phyloP scores from a whole-genome alignment of 2,888 invertebrate genomes.

The Ctenicera cuprea region DNA sequence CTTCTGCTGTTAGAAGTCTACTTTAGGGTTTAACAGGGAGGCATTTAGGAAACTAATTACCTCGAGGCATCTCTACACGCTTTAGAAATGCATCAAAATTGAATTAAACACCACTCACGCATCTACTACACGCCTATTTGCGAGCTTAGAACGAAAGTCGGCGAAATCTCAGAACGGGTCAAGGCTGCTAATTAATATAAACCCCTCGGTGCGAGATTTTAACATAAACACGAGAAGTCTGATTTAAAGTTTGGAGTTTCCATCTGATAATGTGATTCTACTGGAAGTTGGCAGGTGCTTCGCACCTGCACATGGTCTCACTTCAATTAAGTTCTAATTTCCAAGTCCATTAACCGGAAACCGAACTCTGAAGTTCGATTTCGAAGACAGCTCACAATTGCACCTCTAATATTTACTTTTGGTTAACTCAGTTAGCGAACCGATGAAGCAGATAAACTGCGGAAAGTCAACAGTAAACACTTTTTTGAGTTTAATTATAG shows the following conservation, averaged over 20 bases:
- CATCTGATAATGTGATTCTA: constrained; percentile 28
- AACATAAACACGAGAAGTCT: constrained; percentile 28
- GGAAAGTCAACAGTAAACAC: constrained; percentile 13
- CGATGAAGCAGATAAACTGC: constrained; percentile 20
- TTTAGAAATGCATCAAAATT: constrained; percentile 35
- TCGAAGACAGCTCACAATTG: constrained; percentile 36
- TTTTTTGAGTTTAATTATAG: neutral
- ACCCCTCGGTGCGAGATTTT: neutral
- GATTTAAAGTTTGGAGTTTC: constrained; percentile 29
- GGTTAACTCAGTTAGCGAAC: constrained; percentile 32
- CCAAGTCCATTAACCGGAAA: constrained; percentile 47
- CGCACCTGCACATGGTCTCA: constrained; percentile 34
- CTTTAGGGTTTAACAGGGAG: constrained; percentile 22
- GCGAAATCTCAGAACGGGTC: too few relatives aligned
- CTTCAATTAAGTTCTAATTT: constrained; percentile 48
- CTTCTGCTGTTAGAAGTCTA: constrained; percentile 34
- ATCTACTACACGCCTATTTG: neutral
- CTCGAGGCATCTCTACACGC: constrained; percentile 26
- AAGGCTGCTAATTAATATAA: too few relatives aligned
- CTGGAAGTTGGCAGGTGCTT: constrained; percentile 23
- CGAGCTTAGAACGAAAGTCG: too few relatives aligned
- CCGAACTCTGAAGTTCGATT: constrained; percentile 40
- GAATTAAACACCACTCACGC: constrained; percentile 27
- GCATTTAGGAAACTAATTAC: constrained; percentile 41
- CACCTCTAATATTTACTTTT: constrained; percentile 38